These are phyloP conservation scores for Trichonephila clavipes DNA, from an alignment of 1,140 invertebrate species.

Conservation along the genomic window DNA sequence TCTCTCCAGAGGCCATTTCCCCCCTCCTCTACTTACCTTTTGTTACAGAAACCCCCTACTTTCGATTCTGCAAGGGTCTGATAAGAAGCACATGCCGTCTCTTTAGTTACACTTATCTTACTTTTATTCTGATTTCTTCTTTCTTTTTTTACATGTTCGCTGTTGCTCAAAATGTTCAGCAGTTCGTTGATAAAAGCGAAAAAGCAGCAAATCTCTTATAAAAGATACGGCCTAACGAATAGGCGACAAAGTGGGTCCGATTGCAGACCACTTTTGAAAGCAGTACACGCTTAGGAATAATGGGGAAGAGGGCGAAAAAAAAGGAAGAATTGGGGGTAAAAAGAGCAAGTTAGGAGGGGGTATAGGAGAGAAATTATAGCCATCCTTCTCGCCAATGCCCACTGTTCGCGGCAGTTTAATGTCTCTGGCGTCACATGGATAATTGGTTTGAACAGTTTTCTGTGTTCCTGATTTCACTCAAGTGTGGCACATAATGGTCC, in stretches of 20 bases:
- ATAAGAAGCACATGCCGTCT: not conserved
- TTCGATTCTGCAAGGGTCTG: conserved; percentile 3
- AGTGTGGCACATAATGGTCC: conserved; percentile 60
- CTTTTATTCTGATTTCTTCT: not conserved
- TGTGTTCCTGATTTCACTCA: conserved; percentile 28
- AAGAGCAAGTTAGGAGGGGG: not conserved
- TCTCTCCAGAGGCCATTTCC: conserved; percentile 9
- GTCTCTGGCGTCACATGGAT: conserved; percentile 58
- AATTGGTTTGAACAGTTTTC: conserved; percentile 70
- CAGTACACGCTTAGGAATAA: not conserved
- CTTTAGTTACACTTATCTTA: not conserved
- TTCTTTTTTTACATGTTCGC: conserved; percentile 1
- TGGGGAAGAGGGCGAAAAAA: not conserved
- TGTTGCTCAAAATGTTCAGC: not conserved
- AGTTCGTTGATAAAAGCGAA: not conserved
- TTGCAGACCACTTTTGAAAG: conserved; percentile 7
- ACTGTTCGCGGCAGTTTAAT: conserved; percentile 67
- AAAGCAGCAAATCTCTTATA: not conserved
- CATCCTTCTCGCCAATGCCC: conserved; percentile 10
- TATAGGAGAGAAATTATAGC: conserved; percentile 40
- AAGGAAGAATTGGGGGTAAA: not conserved
- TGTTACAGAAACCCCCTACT: not conserved
- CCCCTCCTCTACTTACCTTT: not conserved
- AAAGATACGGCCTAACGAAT: conserved; percentile 16
- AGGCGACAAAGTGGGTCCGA: not conserved